Percentiles rank a stretch among this genome's conserved stretches.
phyloP scores from a whole-genome alignment of 2,888 invertebrate species.

The Plebejus melissa region DNA sequence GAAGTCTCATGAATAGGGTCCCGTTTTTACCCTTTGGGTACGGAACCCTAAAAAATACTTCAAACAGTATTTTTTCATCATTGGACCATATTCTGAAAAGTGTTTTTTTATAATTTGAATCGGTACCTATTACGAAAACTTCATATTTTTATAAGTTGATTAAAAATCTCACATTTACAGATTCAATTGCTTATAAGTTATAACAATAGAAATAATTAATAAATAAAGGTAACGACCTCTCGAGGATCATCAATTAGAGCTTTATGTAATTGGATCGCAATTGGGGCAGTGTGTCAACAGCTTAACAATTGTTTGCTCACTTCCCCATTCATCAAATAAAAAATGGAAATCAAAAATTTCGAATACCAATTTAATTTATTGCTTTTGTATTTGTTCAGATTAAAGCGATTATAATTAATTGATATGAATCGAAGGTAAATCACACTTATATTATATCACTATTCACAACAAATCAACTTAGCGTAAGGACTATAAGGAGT shows the following conservation, averaged over 20 bases:
- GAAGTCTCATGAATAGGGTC: no score
- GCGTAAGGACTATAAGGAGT: no score
- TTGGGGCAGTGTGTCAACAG: slow-evolving; percentile 16
- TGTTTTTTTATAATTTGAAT: no score
- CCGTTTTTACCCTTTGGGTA: no score
- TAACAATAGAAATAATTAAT: not conserved
- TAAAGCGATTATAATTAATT: not conserved
- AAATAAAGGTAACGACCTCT: not conserved
- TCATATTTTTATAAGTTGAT: no score
- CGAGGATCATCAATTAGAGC: not conserved
- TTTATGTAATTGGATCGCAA: not conserved
- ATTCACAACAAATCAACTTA: no score
- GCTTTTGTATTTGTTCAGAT: not conserved
- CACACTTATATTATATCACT: no score
- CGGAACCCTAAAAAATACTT: no score
- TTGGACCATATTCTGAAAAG: no score
- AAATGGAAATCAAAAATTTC: not conserved
- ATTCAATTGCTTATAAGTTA: not conserved
- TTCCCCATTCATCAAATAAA: slow-evolving; percentile 8
- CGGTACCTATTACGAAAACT: no score
- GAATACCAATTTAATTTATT: not conserved
- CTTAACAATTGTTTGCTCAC: not conserved
- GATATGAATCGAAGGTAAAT: not conserved
- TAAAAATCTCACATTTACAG: no score
- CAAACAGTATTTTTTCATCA: no score